Evolutionary conservation across 2,888 invertebrate genomes (phyloP), one percentile per base, ranked within the genome.

Genomic region (Icerya purchasi): DNA sequence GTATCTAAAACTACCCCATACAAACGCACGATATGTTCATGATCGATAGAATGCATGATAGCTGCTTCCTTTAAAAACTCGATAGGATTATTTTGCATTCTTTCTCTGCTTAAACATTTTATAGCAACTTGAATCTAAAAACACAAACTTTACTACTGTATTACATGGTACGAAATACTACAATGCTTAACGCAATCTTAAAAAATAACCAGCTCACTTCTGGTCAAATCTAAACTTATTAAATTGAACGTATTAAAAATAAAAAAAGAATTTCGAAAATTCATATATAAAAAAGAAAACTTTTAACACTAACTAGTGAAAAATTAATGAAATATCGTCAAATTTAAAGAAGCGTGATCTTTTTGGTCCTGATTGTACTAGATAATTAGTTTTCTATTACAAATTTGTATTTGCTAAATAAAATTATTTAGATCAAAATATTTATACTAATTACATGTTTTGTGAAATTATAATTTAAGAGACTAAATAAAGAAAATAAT

Each of bases 1-100:
- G 92, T 83, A 68, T 94, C 93, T 60, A 97, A 75, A 2, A 96
- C 97, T 19, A 98, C 96, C 2, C 98, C 98, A 71, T 91, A 97
- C 61, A 98, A 76, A n/a, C 93, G 78, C 2, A 97, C 96, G 66
- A 98, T 93, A 71, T 93, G 90, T 62, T 92, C 90, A 71, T 97
- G 94, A 71, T 94, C 91, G 67, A 97, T 92, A 63, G 88, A 84
- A 72, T 97, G 94, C 96, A 98, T 96, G 64, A 96, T 92, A 14
- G 91, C 91, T 0, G 97, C 97, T 73, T 98, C 97, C 72, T 96
- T 96, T 56, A 97, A 76, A 74, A 97, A 96, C 72, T 96, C 94
- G 64, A 92, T 86, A 1, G 93, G 91, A 72, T 93, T 93, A 65
- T 90, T 89, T 67, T 93, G 89, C 86, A 98, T 88, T 61, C 91